Conservation (phyloP, 2,797 vertebrate species). For the Pseudomugil gertrudae region DNA sequence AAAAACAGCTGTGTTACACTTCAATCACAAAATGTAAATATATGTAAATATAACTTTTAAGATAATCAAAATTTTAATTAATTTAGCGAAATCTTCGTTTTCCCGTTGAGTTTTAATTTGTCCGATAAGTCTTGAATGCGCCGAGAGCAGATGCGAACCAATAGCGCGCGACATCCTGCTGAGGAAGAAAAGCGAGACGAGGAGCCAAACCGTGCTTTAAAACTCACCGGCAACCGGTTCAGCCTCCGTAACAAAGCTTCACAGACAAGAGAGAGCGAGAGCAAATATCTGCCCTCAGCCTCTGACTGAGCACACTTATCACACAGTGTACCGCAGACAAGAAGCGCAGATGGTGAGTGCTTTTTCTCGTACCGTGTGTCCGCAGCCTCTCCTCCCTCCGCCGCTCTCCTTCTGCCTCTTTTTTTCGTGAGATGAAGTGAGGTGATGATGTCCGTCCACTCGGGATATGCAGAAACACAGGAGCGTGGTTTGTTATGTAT, state of each 20-base stretch:
- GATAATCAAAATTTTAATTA: neutral
- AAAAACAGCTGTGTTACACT: neutral
- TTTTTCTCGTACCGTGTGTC: constrained; percentile 35
- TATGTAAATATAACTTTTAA: neutral
- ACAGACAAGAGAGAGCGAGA: constrained; percentile 40
- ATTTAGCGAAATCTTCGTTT: neutral
- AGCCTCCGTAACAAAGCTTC: constrained; percentile 29
- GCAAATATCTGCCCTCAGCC: constrained; percentile 20
- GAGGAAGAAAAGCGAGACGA: constrained; percentile 61
- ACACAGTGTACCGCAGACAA: constrained; percentile 52
- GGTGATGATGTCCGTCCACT: constrained; percentile 57
- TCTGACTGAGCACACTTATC: constrained; percentile 38
- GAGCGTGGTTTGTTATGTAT: neutral
- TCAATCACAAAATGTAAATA: neutral
- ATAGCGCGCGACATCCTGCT: constrained; percentile 76
- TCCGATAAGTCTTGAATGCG: constrained; percentile 49
- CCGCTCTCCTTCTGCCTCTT: constrained; percentile 38
- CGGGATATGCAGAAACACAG: constrained; percentile 12
- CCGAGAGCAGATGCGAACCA: constrained; percentile 62
- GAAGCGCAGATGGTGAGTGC: constrained; percentile 83
- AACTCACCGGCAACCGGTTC: constrained; percentile 51
- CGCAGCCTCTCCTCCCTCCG: constrained; percentile 55
- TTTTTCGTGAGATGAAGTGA: constrained; percentile 50
- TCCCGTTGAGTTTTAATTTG: neutral
- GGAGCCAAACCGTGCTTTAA: constrained; percentile 39